Base-by-base conservation (phyloP, 2,113 vertebrate species). In the Cryptomyrus ogoouensis region DNA sequence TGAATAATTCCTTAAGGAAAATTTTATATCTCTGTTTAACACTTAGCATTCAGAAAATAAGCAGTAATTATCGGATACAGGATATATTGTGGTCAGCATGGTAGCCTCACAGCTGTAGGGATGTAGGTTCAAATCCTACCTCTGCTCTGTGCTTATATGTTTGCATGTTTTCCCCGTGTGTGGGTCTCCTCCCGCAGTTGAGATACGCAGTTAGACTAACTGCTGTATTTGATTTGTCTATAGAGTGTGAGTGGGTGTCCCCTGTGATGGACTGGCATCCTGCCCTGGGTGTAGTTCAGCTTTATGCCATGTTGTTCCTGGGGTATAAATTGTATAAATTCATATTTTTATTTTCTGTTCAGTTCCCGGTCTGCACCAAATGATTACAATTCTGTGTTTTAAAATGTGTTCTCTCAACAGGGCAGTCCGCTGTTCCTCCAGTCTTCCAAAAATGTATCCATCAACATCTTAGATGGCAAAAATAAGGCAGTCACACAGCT, bases 381-480 rank as follows among this genome's bases (percentile, higher is more conserved):
- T 47, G 21, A 47, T 77, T 39, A 19, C 70, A 39, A 77, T 39
- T 77, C 74, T 8, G 39, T 80, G 31, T 80, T 80, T 80, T 49
- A 50, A 42, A 89, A 85, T 70, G 1, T 93, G 13, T 19, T 90
- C 39, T 94, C 90, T 95, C 88, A 0, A 4, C 94, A 99, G 98
- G 98, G 97, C 92, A 98, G 97, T 87, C 96, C 98, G 0, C 95
- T 99, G 89, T 98, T 98, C 95, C 97, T 99, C 95, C 98, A 99
- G 94, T 99, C 98, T n/a, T 98, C 98, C 95, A 97, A 96, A 94
- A 99, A 99, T 42, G 96, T 99, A 90, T 98, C 98, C 1, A 96
- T 99, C 94, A 99, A 99, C 93, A 96, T 99, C 93, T 96, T 99
- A 93, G 97, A 98, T 89, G 96, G 95, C 93, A 97, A 99, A 95